phyloP scores from a whole-genome alignment of 2,888 invertebrate species.

The Chelonus formosanus region DNA sequence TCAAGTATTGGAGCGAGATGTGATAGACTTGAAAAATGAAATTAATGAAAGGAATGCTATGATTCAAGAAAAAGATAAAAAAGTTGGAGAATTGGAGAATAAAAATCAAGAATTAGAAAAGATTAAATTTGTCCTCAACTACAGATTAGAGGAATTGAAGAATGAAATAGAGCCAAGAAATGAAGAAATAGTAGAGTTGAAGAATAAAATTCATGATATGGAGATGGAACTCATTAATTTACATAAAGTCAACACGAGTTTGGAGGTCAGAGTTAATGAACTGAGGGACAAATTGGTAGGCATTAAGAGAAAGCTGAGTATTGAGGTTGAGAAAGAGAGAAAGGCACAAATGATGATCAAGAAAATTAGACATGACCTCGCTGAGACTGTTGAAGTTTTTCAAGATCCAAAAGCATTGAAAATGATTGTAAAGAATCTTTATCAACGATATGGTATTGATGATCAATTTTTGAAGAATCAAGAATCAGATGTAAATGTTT shows the following conservation, averaged over 20 bases:
- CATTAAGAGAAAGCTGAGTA: constrained; percentile 75
- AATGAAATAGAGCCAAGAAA: constrained; percentile 87
- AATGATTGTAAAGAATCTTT: constrained; percentile 68
- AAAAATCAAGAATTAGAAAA: constrained; percentile 91
- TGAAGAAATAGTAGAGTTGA: constrained; percentile 83
- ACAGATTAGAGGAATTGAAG: constrained; percentile 88
- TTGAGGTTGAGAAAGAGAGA: constrained; percentile 72
- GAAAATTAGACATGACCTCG: constrained; percentile 83
- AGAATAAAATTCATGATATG: constrained; percentile 83
- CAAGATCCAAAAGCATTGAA: constrained; percentile 77
- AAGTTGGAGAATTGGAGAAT: constrained; percentile 83
- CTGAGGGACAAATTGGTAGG: constrained; percentile 80
- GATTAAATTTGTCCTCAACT: constrained; percentile 88
- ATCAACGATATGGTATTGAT: constrained; percentile 77
- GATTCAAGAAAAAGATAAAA: constrained; percentile 86
- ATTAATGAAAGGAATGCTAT: constrained; percentile 83
- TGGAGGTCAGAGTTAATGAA: constrained; percentile 80
- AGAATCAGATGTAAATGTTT: constrained; percentile 76
- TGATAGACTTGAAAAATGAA: constrained; percentile 83
- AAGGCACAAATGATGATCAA: constrained; percentile 73
- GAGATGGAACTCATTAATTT: constrained; percentile 83
- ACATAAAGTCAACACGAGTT: constrained; percentile 76
- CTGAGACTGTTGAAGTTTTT: constrained; percentile 79
- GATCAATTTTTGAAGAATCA: constrained; percentile 75
- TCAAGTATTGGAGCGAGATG: constrained; percentile 78